Evolutionary conservation across 1,140 invertebrate species (phyloP).

Genomic region (Solenopsis fugax): DNA sequence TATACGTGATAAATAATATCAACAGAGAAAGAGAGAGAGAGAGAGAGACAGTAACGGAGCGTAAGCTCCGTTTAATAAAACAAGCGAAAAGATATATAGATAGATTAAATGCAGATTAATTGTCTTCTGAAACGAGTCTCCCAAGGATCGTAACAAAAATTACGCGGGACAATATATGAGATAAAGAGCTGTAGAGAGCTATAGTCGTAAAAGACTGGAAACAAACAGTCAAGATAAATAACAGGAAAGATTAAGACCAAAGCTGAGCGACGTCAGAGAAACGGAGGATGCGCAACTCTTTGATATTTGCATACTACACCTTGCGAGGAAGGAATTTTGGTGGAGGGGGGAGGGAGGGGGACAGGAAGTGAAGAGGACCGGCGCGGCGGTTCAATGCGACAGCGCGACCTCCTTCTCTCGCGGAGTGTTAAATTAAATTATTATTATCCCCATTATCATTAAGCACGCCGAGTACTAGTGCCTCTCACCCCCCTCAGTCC

Average conservation of each 20-base stretch:
- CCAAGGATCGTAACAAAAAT: constrained; percentile 52
- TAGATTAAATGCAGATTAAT: constrained; percentile 43
- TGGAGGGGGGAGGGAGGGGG: not conserved
- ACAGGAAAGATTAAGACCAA: constrained; percentile 39
- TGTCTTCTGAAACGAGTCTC: constrained; percentile 18
- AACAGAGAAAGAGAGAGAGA: not conserved
- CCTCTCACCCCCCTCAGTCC: not conserved
- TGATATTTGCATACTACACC: constrained; percentile 73
- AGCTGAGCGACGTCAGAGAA: not conserved
- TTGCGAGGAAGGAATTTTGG: constrained; percentile 18
- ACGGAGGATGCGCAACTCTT: constrained; percentile 48
- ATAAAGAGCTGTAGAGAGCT: not conserved
- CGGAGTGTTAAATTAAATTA: constrained; percentile 74
- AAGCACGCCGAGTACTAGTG: constrained; percentile 42
- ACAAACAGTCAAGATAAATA: constrained; percentile 62
- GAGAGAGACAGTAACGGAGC: not conserved
- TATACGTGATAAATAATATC: not conserved
- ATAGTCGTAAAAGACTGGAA: constrained; percentile 26
- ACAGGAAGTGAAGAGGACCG: not conserved
- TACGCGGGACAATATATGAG: constrained; percentile 12
- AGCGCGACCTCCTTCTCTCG: constrained; percentile 71
- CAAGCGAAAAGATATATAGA: constrained; percentile 17
- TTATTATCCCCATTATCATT: constrained; percentile 74
- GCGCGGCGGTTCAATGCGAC: constrained; percentile 50
- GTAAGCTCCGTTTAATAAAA: constrained; percentile 11